These are phyloP conservation scores for Myrmecobius fasciatus DNA, from an alignment of 2,113 vertebrate genomes.

Conservation along the genomic window DNA sequence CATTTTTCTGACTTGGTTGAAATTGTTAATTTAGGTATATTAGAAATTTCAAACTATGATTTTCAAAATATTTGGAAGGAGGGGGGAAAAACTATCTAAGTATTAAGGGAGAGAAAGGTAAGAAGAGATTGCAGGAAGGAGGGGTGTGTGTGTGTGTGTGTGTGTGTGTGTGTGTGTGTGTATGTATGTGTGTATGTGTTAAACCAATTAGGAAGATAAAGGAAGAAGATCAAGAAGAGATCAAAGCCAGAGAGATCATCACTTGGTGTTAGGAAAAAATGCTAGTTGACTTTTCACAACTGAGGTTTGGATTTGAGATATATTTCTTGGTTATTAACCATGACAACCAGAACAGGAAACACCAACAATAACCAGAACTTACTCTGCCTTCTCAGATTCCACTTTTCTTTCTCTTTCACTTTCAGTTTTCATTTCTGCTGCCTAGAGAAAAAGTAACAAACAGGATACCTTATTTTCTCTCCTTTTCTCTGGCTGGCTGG, in stretches of 20 bases:
- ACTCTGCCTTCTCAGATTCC: constrained; percentile 96
- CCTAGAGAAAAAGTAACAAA: constrained; percentile 78
- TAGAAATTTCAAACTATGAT: not conserved
- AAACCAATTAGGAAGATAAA: not conserved
- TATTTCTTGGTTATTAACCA: not conserved
- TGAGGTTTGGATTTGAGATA: not conserved
- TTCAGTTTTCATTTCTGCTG: constrained; percentile 86
- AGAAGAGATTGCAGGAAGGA: not conserved
- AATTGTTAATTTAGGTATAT: not conserved
- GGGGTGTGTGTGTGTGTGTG: not conserved
- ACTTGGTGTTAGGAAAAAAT: not conserved
- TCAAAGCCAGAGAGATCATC: not conserved
- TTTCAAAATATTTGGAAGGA: not conserved
- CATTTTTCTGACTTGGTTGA: not conserved
- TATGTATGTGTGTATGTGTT: not conserved
- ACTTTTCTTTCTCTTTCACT: constrained; percentile 87
- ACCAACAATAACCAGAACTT: constrained; percentile 81
- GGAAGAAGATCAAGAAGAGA: not conserved
- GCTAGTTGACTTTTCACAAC: not conserved
- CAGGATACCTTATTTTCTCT: not conserved
- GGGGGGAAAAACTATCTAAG: not conserved
- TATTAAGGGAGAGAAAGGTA: not conserved
- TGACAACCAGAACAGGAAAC: not conserved
- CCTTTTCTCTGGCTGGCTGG: not conserved
- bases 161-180: too few species aligned